Base-by-base conservation (phyloP, 2,888 invertebrate genomes). In the Notocelia uddmanniana region DNA sequence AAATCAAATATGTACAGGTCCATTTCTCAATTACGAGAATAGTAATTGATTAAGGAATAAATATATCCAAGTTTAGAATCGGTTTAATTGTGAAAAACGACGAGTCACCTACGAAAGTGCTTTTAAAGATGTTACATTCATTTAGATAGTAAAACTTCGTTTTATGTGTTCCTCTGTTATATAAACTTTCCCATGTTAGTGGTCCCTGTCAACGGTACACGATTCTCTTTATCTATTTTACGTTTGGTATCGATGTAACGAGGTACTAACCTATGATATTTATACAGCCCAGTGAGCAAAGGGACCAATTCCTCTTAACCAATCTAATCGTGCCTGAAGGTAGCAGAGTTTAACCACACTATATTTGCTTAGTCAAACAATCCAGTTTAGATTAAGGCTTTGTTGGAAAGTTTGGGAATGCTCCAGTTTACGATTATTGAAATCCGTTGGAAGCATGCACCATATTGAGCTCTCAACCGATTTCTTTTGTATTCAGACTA, bases 251-350 rank as follows among this genome's bases (percentile, higher is more conserved):
- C 18, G 41, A 60, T 26, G 60, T 41, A 41, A 54, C 52, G 50
- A 66, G 58, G 66, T 23, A 54, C 37, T 50, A 71, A 59, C 41
- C 21, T 54, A 31, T 52, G 34, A 67, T 54, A 66, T 71, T 66
- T 67, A 34, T 31, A 54, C 66, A 66, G 21, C 54, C 50, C 66
- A 67, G 45, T 45, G 45, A 34, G 60, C 66, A 71, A 67, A 66
- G 60, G 54, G 54, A 41, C 45, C 54, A 60, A 54, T 60, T 31
- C 41, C 70, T 52, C 66, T 52, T 52, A 34, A 31, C 23, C 18
- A 60, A 37, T 19, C 18, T 52, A 48, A 64, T 66, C 59, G 21
- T 37, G 50, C 23, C 64, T 59, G 41, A 34, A 60, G 34, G 54
- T 71, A 10, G 52, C 21, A 19, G 26, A 52, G 71, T 60, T 66